These are phyloP conservation scores for Polylopha cassiicola DNA, from an alignment of 2,888 invertebrate species.

Conservation along the genomic window DNA sequence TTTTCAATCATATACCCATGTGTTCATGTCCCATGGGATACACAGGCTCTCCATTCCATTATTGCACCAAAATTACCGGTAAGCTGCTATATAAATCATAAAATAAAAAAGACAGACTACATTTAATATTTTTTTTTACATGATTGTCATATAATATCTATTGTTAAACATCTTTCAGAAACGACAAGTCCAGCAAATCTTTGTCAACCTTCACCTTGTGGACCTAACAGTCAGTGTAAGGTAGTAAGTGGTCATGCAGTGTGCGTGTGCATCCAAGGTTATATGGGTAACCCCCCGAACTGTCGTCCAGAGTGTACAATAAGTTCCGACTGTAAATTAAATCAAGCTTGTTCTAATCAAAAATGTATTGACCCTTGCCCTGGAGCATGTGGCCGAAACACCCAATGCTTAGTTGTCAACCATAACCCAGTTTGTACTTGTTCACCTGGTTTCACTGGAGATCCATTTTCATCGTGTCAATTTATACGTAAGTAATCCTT, in stretches of 20 bases:
- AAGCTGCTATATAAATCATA: conserved; percentile 21
- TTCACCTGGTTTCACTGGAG: conserved; percentile 79
- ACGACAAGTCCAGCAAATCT: conserved; percentile 38
- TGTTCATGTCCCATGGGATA: conserved; percentile 81
- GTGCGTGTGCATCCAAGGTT: conserved; percentile 83
- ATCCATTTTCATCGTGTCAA: conserved; percentile 84
- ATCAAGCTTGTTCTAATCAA: conserved; percentile 84
- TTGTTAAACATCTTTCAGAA: conserved; percentile 42
- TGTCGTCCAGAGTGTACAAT: conserved; percentile 88
- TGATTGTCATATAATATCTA: not conserved
- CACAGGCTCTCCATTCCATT: conserved; percentile 80
- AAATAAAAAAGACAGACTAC: not conserved
- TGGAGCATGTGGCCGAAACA: conserved; percentile 82
- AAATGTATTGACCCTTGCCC: conserved; percentile 87
- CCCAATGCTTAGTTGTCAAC: conserved; percentile 79
- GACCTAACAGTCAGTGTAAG: conserved; percentile 84
- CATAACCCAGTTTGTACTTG: conserved; percentile 83
- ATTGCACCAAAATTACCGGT: conserved; percentile 70
- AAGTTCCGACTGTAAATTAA: conserved; percentile 83
- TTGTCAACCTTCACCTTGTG: conserved; percentile 77
- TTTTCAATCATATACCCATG: conserved; percentile 82
- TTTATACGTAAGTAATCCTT: conserved; percentile 56
- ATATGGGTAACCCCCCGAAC: conserved; percentile 82
- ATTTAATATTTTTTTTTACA: not conserved
- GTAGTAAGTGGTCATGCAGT: conserved; percentile 82